A percentile compares a stretch with the other conserved stretches of the same genome.
phyloP scores from a whole-genome alignment of 1,140 invertebrate genomes.

The Caerostris extrusa region DNA sequence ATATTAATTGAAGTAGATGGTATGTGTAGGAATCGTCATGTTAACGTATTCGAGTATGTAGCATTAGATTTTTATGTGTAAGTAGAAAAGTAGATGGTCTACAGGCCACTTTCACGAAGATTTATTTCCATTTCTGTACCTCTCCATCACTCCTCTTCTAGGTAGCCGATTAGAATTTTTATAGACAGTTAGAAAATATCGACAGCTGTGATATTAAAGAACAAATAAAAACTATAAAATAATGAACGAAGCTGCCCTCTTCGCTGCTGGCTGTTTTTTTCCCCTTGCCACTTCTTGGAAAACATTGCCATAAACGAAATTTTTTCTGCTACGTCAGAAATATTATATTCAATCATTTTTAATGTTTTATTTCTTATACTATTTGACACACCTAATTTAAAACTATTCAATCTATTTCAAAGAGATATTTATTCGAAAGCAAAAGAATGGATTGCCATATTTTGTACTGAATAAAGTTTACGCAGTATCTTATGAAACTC shows the following conservation, averaged over 20 bases:
- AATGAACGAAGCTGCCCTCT: not conserved
- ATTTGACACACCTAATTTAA: too few relatives aligned
- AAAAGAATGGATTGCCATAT: too few relatives aligned
- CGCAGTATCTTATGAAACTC: too few relatives aligned
- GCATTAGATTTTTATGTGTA: not conserved
- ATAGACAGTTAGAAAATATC: constrained; percentile 77
- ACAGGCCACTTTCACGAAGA: not conserved
- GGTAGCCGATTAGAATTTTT: constrained; percentile 69
- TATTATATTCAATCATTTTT: too few relatives aligned
- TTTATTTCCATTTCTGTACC: constrained; percentile 14
- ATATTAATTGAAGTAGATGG: not conserved
- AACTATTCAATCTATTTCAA: too few relatives aligned
- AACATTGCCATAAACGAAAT: too few relatives aligned
- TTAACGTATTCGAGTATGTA: not conserved
- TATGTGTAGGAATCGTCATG: not conserved
- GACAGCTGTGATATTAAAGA: constrained; percentile 20
- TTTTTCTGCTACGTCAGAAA: too few relatives aligned
- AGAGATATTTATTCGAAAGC: too few relatives aligned
- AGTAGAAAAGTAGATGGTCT: not conserved
- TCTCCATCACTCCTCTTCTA: constrained; percentile 72
- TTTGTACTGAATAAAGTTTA: too few relatives aligned
- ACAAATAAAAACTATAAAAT: not conserved
- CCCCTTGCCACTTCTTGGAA: too few relatives aligned
- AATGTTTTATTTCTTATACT: too few relatives aligned
- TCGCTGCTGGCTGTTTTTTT: constrained; percentile 1